These are phyloP conservation scores for Eulithis prunata DNA, from an alignment of 2,888 invertebrate genomes.

Conservation along the genomic window DNA sequence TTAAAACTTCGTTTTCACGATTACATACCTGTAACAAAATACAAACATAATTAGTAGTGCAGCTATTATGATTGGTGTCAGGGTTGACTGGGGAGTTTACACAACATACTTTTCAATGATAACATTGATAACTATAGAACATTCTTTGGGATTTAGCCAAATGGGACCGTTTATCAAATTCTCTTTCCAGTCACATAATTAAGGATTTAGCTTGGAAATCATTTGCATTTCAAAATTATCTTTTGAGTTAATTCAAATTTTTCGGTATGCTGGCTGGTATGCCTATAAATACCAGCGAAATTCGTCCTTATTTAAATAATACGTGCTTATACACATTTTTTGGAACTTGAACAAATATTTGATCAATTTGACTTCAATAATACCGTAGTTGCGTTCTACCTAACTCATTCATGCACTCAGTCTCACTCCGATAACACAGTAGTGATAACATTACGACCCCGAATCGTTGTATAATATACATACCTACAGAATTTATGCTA, in stretches of 20 bases:
- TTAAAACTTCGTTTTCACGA: neutral
- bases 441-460: conserved; percentile 34
- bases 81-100: conserved; percentile 44
- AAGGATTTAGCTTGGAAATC: conserved; percentile 14
- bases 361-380: conserved; percentile 20
- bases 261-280: no score
- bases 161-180: conserved; percentile 26
- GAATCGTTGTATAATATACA: conserved; percentile 6
- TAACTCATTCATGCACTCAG: conserved; percentile 31
- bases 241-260: no score
- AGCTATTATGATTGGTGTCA: conserved; percentile 46
- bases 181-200: conserved; percentile 27
- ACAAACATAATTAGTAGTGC: conserved; percentile 28
- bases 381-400: conserved; percentile 19
- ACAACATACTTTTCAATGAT: conserved; percentile 42
- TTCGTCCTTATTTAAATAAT: neutral
- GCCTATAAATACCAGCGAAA: neutral
- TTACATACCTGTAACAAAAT: conserved; percentile 55
- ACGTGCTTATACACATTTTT: conserved; percentile 5
- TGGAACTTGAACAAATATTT: conserved; percentile 20
- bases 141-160: conserved; percentile 37
- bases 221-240: neutral
- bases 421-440: conserved; percentile 33
- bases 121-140: conserved; percentile 45
- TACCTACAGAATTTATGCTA: no score